A percentile compares a stretch with the other conserved stretches of the same genome.
Conservation (phyloP, 53 echinoderm and acorn worm species). For the Stichopus horrens region DNA sequence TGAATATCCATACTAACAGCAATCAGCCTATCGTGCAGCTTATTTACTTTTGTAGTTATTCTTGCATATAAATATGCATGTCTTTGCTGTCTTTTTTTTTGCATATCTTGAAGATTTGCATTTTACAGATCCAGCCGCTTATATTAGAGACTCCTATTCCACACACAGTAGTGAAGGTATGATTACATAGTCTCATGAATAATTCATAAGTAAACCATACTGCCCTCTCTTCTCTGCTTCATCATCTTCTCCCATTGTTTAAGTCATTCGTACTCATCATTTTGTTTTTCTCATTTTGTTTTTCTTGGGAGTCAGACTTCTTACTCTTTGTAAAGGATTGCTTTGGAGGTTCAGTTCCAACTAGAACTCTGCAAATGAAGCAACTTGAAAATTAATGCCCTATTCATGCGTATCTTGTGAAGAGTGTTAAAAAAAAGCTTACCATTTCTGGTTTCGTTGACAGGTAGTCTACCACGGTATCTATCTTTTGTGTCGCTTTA, state of each 20-base stretch:
- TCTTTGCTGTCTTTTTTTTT: constrained; percentile 36
- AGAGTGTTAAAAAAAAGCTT: too few species aligned
- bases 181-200: constrained; percentile 32
- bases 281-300: neutral
- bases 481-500: too few species aligned
- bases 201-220: neutral
- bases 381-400: too few species aligned
- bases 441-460: too few species aligned
- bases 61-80: constrained; percentile 27
- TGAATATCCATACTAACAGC: neutral
- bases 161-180: constrained; percentile 50
- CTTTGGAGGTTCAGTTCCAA: too few species aligned
- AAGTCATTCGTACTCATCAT: neutral
- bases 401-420: too few species aligned
- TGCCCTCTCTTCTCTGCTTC: neutral
- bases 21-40: neutral
- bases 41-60: neutral
- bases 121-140: constrained; percentile 49
- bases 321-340: too few species aligned
- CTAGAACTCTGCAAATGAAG: too few species aligned
- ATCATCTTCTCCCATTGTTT: neutral
- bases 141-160: constrained; percentile 51
- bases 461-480: too few species aligned
- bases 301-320: too few species aligned
- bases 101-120: constrained; percentile 37